These are phyloP conservation scores for Rhyzopertha dominica DNA, from an alignment of 1,140 invertebrate species.

Conservation along the genomic window DNA sequence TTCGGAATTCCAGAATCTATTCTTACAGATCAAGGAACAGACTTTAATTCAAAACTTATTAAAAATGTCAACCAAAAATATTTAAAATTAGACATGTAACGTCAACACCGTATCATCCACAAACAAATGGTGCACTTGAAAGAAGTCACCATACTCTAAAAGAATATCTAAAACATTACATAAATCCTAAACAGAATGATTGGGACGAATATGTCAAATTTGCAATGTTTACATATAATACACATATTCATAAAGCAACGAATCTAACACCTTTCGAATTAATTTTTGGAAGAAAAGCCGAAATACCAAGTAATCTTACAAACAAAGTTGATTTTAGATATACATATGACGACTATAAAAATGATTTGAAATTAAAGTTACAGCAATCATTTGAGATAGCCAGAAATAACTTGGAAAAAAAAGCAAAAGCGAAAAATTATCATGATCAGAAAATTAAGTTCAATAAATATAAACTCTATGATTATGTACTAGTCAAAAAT, in stretches of 20 bases:
- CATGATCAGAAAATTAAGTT: conserved; percentile 31
- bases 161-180: conserved; percentile 38
- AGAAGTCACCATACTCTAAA: conserved; percentile 34
- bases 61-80: too few relatives aligned
- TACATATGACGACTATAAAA: conserved; percentile 37
- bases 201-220: conserved; percentile 38
- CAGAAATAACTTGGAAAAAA: conserved; percentile 27
- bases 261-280: conserved; percentile 45
- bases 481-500: conserved; percentile 20
- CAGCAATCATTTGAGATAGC: conserved; percentile 34
- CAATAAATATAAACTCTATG: conserved; percentile 23
- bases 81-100: conserved; percentile 27
- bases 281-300: conserved; percentile 40
- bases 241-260: conserved; percentile 38
- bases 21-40: conserved; percentile 38
- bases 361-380: conserved; percentile 37
- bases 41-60: conserved; percentile 29
- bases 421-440: conserved; percentile 32
- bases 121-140: conserved; percentile 34
- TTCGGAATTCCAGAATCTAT: conserved; percentile 40
- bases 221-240: conserved; percentile 44
- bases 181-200: conserved; percentile 25
- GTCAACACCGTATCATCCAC: conserved; percentile 23
- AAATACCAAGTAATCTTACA: conserved; percentile 23
- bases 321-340: conserved; percentile 24